Evolutionary conservation across 2,888 invertebrate species (phyloP).

Genomic region (Beris chalybata): DNA sequence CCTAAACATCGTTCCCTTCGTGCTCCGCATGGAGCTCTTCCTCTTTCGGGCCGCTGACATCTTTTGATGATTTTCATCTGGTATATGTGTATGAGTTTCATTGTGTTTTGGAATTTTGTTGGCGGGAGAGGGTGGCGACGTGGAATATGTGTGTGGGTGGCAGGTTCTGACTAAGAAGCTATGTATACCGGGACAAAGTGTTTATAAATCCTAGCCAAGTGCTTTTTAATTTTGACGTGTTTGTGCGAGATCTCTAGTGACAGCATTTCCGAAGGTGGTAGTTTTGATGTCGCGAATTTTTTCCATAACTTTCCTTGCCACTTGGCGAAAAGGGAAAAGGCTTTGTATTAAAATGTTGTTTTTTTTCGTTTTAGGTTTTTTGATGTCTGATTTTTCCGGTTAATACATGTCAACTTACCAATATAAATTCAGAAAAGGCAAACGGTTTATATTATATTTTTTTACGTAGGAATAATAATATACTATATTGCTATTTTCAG

Average conservation of each 20-base stretch:
- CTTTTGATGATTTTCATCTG: constrained; percentile 34
- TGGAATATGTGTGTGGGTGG: constrained; percentile 3
- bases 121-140: neutral
- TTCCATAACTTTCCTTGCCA: neutral
- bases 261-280: constrained; percentile 30
- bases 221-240: constrained; percentile 36
- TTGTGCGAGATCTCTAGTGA: constrained; percentile 23
- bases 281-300: constrained; percentile 22
- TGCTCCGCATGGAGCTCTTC: neutral
- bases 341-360: too few species aligned
- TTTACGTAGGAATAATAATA: too few species aligned
- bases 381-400: too few species aligned
- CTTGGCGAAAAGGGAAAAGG: too few species aligned
- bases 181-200: constrained; percentile 17
- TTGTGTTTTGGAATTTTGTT: constrained; percentile 20
- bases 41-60: constrained; percentile 23
- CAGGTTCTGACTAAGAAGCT: constrained; percentile 22
- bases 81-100: constrained; percentile 16
- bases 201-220: constrained; percentile 35
- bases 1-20: neutral
- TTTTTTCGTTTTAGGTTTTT: too few species aligned
- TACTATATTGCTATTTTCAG: too few species aligned
- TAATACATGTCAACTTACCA: too few species aligned
- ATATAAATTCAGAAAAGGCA: too few species aligned
- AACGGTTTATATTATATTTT: too few species aligned